A percentile compares a stretch with the other conserved stretches of the same genome.
These are phyloP conservation scores for Galbula dea DNA, from an alignment of 2,113 vertebrate genomes.

Conservation along the genomic window DNA sequence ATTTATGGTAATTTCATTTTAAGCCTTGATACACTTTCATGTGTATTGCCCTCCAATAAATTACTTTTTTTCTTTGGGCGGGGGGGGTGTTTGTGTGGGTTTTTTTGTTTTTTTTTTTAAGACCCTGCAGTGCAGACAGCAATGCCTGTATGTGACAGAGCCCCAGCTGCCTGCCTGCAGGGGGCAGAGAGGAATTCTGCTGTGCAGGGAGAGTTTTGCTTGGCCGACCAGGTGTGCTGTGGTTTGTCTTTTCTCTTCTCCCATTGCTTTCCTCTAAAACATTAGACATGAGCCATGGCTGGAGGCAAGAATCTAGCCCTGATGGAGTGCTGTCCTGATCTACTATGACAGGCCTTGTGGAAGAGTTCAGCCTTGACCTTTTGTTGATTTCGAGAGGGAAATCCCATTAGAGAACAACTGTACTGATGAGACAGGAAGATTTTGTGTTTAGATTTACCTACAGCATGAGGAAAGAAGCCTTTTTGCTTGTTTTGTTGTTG, in stretches of 20 bases:
- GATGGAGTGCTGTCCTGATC: neutral
- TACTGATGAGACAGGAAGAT: neutral
- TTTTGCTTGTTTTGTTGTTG: neutral
- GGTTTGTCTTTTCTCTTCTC: neutral
- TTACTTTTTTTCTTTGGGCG: neutral
- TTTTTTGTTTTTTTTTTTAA: neutral
- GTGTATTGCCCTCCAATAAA: neutral
- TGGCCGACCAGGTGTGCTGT: neutral
- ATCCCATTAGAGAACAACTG: neutral
- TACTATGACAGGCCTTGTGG: neutral
- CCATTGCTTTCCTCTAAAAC: neutral
- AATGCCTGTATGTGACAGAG: neutral
- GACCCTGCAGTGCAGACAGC: neutral
- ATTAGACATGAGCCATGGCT: neutral
- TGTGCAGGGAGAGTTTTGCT: neutral
- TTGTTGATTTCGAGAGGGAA: neutral
- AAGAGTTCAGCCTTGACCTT: slow-evolving; percentile 2
- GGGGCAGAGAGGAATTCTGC: neutral
- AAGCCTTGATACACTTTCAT: neutral
- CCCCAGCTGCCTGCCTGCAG: neutral
- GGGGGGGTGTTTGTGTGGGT: too few relatives aligned
- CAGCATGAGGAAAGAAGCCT: neutral
- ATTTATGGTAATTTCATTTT: neutral
- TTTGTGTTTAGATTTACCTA: neutral
- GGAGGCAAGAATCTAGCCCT: neutral